phyloP scores from a whole-genome alignment of 2,888 invertebrate species.

The Cataglyphis rosenhaueri region DNA sequence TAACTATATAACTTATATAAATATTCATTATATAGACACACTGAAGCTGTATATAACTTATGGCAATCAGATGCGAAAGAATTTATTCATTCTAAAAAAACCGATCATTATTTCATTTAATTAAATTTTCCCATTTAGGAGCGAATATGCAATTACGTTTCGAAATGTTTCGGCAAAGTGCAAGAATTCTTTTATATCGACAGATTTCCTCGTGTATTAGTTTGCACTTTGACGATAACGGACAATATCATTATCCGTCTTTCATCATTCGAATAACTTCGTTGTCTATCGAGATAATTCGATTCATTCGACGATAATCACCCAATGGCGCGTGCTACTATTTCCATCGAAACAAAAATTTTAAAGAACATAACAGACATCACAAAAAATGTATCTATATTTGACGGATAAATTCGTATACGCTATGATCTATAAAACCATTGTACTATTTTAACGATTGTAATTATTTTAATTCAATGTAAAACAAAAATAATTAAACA shows the following conservation, averaged over 20 bases:
- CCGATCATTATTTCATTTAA: background rate
- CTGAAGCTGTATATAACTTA: background rate
- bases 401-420: background rate
- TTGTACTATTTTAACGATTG: background rate
- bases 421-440: constrained; percentile 7
- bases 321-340: background rate
- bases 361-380: constrained; percentile 11
- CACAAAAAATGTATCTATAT: background rate
- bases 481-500: constrained; percentile 17
- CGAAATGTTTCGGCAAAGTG: background rate
- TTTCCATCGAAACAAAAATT: background rate
- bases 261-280: constrained; percentile 18
- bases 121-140: background rate
- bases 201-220: background rate
- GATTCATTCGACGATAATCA: constrained; percentile 14
- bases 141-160: background rate
- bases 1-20: background rate
- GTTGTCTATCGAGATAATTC: background rate
- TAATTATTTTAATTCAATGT: background rate
- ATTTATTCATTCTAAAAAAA: background rate
- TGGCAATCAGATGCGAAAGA: background rate
- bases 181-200: constrained; percentile 5
- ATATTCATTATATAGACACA: background rate
- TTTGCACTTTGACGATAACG: constrained; percentile 5
- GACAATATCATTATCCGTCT: background rate